Base-by-base conservation (phyloP, 2,888 invertebrate genomes). In the Catocala fraxini region DNA sequence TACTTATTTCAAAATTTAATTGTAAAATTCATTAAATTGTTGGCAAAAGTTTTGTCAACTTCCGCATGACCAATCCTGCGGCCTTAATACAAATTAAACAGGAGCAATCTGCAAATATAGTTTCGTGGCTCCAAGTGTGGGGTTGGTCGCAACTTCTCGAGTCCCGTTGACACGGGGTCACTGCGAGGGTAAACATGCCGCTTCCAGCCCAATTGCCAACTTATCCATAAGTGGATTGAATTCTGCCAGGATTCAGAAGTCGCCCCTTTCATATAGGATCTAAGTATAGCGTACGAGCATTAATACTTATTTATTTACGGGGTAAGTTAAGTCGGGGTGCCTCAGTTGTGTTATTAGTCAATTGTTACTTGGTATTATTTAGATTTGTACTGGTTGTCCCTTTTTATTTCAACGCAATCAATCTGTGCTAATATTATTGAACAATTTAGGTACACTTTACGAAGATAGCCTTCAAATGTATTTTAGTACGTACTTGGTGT, bases 161-260 rank as follows among this genome's bases (percentile, higher is more conserved):
- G 83, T 80, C 80, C 71, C 82, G 81, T 83, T 83, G 84, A 87
- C 86, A 81, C 78, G 86, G 87, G 87, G 87, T 89, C 87, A 89
- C 73, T 79, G 79, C 71, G 83, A 82, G 85, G 84, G 88, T 86
- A 89, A 90, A 90, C 87, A 89, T 69, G 77, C 79, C 84, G 80
- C 76, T 87, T 85, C 81, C 85, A 85, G 81, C 82, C 85, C 87
- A 84, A 88, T 86, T 84, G 85, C 84, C 77, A 87, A 88, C 87
- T 89, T 87, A 75, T 73, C 82, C 81, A 85, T 89, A 89, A 90
- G 89, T 89, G 87, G 86, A 90, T 91, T 89, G 86, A 85, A 86
- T 88, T 83, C 77, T 67, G 77, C 64, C 71, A 75, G 75, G 79
- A 82, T 82, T 82, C 75, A 76, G 79, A 81, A 76, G 78, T 79